Conservation (phyloP, 2,113 vertebrate species). For the Cnemophilus loriae region DNA sequence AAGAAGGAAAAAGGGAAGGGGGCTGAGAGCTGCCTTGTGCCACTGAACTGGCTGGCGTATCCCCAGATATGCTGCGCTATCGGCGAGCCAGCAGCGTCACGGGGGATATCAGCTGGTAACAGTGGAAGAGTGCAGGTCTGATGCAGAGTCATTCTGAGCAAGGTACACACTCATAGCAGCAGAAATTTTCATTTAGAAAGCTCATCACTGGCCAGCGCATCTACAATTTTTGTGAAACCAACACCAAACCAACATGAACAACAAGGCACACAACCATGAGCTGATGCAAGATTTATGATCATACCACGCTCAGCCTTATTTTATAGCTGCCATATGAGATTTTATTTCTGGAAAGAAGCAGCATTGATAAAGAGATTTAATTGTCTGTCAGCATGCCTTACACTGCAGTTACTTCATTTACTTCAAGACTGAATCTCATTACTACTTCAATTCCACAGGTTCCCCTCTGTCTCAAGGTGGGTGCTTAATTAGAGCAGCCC, state of each 20-base stretch:
- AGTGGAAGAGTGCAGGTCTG: background rate
- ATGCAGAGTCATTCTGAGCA: background rate
- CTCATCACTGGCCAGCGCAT: background rate
- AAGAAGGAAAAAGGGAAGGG: background rate
- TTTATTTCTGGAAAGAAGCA: slow-evolving; percentile 69
- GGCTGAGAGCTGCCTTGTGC: background rate
- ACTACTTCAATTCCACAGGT: slow-evolving; percentile 73
- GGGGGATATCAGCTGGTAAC: background rate
- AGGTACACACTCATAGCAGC: background rate
- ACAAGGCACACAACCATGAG: background rate
- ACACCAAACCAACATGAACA: background rate
- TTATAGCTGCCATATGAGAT: slow-evolving; percentile 64
- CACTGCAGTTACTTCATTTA: slow-evolving; percentile 75
- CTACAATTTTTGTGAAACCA: slow-evolving; percentile 24
- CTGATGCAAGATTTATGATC: slow-evolving; percentile 30
- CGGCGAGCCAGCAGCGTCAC: background rate
- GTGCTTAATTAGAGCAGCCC: slow-evolving; percentile 74
- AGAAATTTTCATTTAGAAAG: background rate
- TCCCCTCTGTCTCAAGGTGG: slow-evolving; percentile 61
- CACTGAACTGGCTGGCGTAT: background rate
- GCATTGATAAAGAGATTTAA: slow-evolving; percentile 80
- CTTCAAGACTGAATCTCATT: slow-evolving; percentile 77
- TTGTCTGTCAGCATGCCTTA: slow-evolving; percentile 79
- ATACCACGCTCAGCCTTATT: slow-evolving; percentile 3
- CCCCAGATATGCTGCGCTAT: rapidly evolving